phyloP scores from a whole-genome alignment of 2,113 vertebrate species.

The Crotalus helleri region DNA sequence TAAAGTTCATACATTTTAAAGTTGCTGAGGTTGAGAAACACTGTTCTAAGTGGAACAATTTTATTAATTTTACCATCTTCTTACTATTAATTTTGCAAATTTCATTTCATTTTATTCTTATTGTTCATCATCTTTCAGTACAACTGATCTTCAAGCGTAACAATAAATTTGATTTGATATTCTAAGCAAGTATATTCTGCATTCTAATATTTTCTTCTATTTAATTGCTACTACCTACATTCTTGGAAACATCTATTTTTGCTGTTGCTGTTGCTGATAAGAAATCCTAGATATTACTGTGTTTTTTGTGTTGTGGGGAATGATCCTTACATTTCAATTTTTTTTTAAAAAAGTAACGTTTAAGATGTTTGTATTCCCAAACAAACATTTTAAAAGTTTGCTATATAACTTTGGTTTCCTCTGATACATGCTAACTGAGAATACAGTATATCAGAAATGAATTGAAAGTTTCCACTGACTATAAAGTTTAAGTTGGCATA shows the following conservation, averaged over 20 bases:
- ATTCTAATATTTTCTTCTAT: background rate
- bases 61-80: background rate
- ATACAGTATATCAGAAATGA: constrained; percentile 15
- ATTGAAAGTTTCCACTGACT: background rate
- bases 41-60: background rate
- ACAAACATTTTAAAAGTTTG: constrained; percentile 1
- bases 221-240: background rate
- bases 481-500: constrained; percentile 8
- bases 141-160: background rate
- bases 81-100: background rate
- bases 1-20: background rate
- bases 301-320: constrained; percentile 5
- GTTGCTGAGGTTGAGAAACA: background rate
- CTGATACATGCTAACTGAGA: constrained; percentile 27
- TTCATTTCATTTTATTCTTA: background rate
- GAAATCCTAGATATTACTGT: background rate
- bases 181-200: background rate
- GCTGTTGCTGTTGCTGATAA: background rate
- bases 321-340: constrained; percentile 26
- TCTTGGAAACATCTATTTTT: background rate
- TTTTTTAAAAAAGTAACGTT: constrained; percentile 1
- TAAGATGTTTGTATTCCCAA: constrained; percentile 1
- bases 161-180: background rate
- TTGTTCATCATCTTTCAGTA: background rate
- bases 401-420: constrained; percentile 27